phyloP scores from a whole-genome alignment of 2,797 vertebrate species.

The Periparus ater region DNA sequence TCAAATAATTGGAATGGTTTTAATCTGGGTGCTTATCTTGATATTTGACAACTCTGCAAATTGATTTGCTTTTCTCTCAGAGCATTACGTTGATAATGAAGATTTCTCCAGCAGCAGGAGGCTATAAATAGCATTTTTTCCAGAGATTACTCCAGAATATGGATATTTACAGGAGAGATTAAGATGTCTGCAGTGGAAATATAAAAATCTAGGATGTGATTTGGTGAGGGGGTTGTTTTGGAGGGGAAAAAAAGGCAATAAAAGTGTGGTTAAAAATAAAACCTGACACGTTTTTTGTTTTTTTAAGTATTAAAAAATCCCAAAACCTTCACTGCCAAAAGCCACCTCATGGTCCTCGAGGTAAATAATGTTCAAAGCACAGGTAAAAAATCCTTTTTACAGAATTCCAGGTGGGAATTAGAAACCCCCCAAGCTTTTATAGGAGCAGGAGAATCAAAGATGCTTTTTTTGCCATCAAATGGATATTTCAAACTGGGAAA shows the following conservation, averaged over 20 bases:
- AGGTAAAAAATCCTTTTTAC: not conserved
- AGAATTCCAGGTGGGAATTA: not conserved
- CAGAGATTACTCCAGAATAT: conserved; percentile 9
- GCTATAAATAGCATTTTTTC: not conserved
- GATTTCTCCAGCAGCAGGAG: not conserved
- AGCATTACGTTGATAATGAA: not conserved
- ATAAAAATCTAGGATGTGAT: not conserved
- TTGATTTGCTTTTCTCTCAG: not conserved
- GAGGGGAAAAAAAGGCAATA: not conserved
- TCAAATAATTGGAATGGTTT: not conserved
- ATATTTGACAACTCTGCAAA: conserved; percentile 12
- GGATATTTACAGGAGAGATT: not conserved
- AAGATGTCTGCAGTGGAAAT: conserved; percentile 10
- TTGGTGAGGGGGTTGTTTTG: not conserved
- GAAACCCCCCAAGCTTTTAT: not conserved
- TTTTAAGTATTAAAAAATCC: not conserved
- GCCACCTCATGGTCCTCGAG: not conserved
- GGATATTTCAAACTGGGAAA: not conserved
- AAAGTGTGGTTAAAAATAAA: conserved; percentile 37
- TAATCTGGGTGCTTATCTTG: not conserved
- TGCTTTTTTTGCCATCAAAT: not conserved
- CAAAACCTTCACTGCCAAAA: not conserved
- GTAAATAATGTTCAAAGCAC: not conserved
- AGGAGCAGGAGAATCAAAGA: not conserved
- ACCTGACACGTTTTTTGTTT: not conserved